Evolutionary conservation across 2,888 invertebrate species (phyloP).

Genomic region (Patella depressa): DNA sequence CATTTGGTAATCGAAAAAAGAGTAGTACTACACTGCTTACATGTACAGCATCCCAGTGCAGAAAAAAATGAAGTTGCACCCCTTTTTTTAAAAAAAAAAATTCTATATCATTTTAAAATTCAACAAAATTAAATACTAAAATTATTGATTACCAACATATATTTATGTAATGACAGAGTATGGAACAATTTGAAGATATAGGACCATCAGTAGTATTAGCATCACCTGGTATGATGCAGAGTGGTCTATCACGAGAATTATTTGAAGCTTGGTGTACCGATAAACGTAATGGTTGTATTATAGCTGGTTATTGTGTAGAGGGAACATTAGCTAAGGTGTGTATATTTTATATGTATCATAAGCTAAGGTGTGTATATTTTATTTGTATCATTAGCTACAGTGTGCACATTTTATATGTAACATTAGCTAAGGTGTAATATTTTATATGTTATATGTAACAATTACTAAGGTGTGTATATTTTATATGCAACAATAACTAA

Average conservation of each 20-base stretch:
- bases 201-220: constrained; percentile 99
- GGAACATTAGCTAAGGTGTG: constrained; percentile 74
- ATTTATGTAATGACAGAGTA: constrained; percentile 78
- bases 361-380: too few species aligned
- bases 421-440: constrained; percentile 42
- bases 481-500: constrained; percentile 40
- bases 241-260: constrained; percentile 94
- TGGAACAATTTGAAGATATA: constrained; percentile 99
- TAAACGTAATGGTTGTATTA: constrained; percentile 97
- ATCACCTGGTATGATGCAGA: constrained; percentile 99
- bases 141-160: too few species aligned
- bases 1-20: too few species aligned
- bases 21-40: too few species aligned
- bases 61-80: too few species aligned
- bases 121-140: too few species aligned
- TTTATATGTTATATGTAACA: neutral
- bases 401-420: too few species aligned
- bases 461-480: too few species aligned
- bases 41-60: too few species aligned
- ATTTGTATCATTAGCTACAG: too few species aligned
- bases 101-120: too few species aligned
- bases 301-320: constrained; percentile 85
- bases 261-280: constrained; percentile 99
- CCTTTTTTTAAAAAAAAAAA: too few species aligned
- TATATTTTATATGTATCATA: neutral